phyloP scores from a whole-genome alignment of 1,140 invertebrate species.

The Ganaspis sp. region DNA sequence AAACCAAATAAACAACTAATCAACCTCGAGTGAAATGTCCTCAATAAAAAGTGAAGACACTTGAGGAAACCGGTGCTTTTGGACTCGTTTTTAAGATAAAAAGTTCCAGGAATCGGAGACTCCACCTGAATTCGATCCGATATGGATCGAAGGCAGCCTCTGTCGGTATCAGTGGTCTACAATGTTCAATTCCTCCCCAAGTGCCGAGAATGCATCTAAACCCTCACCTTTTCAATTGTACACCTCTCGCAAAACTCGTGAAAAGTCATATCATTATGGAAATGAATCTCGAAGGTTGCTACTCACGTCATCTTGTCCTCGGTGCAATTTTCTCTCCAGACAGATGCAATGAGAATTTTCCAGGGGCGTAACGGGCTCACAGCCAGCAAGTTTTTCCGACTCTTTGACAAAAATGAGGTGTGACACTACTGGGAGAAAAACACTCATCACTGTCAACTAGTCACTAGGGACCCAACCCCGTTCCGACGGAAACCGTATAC shows the following conservation, averaged over 20 bases:
- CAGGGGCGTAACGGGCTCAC: conserved; percentile 38
- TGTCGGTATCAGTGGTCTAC: conserved; percentile 4
- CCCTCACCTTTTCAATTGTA: background rate
- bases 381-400: conserved; percentile 48
- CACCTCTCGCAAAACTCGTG: background rate
- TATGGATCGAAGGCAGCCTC: background rate
- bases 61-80: background rate
- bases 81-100: background rate
- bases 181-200: background rate
- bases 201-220: background rate
- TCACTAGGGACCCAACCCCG: conserved; percentile 38
- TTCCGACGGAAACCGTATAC: conserved; percentile 19
- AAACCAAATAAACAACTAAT: no score
- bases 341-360: background rate
- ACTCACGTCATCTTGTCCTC: conserved; percentile 17
- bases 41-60: background rate
- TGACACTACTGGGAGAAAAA: conserved; percentile 38
- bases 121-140: conserved; percentile 15
- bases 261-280: conserved; percentile 6
- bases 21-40: no score
- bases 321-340: background rate
- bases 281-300: conserved; percentile 8
- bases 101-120: conserved; percentile 17
- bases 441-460: conserved; percentile 53
- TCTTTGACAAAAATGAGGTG: conserved; percentile 20